These are phyloP conservation scores for Nipponia nippon DNA, from an alignment of 2,113 vertebrate species.

Conservation along the genomic window DNA sequence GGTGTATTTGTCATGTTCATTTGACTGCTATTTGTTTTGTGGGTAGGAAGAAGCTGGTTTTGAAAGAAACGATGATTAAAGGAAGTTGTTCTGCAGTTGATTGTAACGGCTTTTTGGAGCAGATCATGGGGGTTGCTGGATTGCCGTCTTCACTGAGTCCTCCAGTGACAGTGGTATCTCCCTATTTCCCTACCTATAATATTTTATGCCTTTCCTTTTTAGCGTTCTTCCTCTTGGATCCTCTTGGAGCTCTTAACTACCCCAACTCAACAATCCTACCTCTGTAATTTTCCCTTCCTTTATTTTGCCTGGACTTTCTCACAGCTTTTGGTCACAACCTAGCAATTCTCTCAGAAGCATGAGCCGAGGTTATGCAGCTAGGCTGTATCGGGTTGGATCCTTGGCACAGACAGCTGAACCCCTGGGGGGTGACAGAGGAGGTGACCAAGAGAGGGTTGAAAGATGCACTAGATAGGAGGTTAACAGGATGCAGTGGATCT, in stretches of 20 bases:
- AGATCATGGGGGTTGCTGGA: background rate
- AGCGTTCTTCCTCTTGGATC: background rate
- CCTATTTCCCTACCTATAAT: background rate
- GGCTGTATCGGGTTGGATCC: background rate
- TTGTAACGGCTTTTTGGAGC: background rate
- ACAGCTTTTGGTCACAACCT: background rate
- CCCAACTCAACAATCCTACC: background rate
- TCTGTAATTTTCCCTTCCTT: background rate
- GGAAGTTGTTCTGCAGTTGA: background rate
- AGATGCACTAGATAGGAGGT: background rate
- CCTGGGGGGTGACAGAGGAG: background rate
- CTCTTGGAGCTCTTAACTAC: background rate
- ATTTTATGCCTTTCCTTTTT: background rate
- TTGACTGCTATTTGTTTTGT: slow-evolving; percentile 1
- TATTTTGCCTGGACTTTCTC: background rate
- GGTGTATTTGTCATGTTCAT: background rate
- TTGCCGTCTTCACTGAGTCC: background rate
- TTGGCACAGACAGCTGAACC: background rate
- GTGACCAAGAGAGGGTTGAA: background rate
- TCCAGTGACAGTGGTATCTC: background rate
- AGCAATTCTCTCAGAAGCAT: background rate
- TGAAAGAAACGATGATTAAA: background rate
- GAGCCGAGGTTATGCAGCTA: background rate
- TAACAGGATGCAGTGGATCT: background rate
- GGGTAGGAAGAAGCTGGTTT: background rate